These are phyloP conservation scores for Zapornia atra DNA, from an alignment of 2,113 vertebrate genomes.

Conservation along the genomic window DNA sequence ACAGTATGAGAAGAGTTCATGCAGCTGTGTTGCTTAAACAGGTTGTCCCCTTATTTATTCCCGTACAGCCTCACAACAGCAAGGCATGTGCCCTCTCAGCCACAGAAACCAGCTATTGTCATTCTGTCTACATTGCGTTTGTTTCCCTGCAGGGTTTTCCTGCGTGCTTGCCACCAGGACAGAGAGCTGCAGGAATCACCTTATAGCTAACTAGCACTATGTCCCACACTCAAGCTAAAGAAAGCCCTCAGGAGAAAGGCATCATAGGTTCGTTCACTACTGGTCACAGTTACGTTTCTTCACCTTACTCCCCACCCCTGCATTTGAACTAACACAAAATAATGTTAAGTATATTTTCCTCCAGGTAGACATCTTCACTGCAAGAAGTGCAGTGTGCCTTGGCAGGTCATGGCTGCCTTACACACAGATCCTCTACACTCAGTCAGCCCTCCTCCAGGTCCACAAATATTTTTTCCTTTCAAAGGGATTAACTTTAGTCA, in stretches of 20 bases:
- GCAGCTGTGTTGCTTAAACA: not conserved
- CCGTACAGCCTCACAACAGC: not conserved
- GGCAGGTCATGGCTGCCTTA: not conserved
- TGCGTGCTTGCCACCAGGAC: not conserved
- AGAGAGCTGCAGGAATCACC: not conserved
- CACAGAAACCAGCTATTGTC: constrained; percentile 16
- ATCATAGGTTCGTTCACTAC: not conserved
- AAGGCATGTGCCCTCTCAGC: not conserved
- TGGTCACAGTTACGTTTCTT: not conserved
- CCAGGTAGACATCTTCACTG: not conserved
- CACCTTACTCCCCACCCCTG: not conserved
- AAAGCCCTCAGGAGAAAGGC: not conserved
- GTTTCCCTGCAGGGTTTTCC: not conserved
- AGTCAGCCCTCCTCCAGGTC: not conserved
- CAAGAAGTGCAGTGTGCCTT: not conserved
- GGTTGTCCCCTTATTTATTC: constrained; percentile 40
- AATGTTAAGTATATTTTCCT: not conserved
- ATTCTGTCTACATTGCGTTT: not conserved
- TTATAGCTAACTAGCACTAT: not conserved
- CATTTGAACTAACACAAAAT: not conserved
- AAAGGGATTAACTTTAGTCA: not conserved
- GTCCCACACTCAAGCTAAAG: not conserved
- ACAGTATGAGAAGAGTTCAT: not conserved
- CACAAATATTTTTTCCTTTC: not conserved
- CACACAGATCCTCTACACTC: not conserved